Evolutionary conservation across 1,140 invertebrate genomes (phyloP).

Genomic region (Brachionus paranguensis): DNA sequence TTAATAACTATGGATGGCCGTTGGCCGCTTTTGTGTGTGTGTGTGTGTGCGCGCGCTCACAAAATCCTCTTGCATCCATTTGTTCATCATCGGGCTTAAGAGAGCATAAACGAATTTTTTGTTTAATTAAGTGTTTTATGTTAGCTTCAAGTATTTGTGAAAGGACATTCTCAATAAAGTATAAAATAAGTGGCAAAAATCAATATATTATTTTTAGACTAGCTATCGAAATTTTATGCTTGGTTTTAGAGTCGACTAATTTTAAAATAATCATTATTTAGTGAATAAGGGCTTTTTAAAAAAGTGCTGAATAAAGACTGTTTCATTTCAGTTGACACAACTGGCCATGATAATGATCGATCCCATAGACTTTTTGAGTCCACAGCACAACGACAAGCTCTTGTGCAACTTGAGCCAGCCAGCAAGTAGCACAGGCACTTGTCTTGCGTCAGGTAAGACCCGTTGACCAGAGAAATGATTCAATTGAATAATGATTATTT

Average conservation of each 20-base stretch:
- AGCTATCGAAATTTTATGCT: neutral
- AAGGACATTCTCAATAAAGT: neutral
- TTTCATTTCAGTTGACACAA: neutral
- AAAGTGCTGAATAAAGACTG: neutral
- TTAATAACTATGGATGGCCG: conserved; percentile 22
- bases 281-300: neutral
- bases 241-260: neutral
- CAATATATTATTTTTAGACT: neutral
- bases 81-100: neutral
- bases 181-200: conserved; percentile 20
- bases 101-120: neutral
- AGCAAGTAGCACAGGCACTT: neutral
- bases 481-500: conserved; percentile 24
- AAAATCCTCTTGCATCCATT: neutral
- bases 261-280: conserved; percentile 32
- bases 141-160: conserved; percentile 11
- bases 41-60: neutral
- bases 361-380: neutral
- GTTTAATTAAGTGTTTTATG: neutral
- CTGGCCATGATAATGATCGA: neutral
- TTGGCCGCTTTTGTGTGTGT: neutral
- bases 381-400: neutral
- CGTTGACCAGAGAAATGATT: neutral
- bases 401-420: neutral
- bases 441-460: neutral